Base-by-base conservation (phyloP, 35 echinoderm and acorn worm species). In the Stichopus chloronotus region DNA sequence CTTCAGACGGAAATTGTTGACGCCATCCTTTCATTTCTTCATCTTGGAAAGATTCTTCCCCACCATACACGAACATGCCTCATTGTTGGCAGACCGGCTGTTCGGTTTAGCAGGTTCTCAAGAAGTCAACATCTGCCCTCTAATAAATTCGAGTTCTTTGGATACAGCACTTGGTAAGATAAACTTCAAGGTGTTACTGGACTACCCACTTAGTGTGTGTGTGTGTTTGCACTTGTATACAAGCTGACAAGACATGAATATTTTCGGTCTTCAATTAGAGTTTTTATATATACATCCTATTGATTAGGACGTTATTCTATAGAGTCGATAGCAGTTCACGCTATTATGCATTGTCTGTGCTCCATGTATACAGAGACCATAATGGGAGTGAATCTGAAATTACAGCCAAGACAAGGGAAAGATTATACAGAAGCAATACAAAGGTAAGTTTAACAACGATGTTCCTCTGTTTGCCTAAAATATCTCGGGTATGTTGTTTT, bases 1-100 rank as follows among this genome's bases (percentile, higher is more conserved):
- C 10, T 81, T 52, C n/a, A 81, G 78, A 81, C 19, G 78, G 25
- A 81, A 81, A 13, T 52, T 81, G 14, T 53, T 81, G 14, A 81
- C 78, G 23, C 78, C 78, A 25, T 81, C 78, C 12, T 81, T 81
- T 43, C 78, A 81, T 53, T 81, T 81, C 14, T 81, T 30, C 24
- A 81, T 81, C 25, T 81, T 82, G 53, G 22, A 30, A 82, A 82
- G 53, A 12, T 82, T 82, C 53, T 43, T 82, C 12, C 25, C 13
- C 9, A 54, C 30, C 12, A 16, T 82, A 7, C 10, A 52, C 30
- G 79, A 82, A 16, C 79, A 82, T 7, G 79, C 79, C 9, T 5
- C 7, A 8, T 8, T 7, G 6, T 53, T 82, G 16, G 5, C 79
- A 25, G 7, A 82, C 53, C 24, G 53, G 8, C 17, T 82, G 9